Evolutionary conservation across 2,113 vertebrate genomes (phyloP).

Genomic region (Grus americana): DNA sequence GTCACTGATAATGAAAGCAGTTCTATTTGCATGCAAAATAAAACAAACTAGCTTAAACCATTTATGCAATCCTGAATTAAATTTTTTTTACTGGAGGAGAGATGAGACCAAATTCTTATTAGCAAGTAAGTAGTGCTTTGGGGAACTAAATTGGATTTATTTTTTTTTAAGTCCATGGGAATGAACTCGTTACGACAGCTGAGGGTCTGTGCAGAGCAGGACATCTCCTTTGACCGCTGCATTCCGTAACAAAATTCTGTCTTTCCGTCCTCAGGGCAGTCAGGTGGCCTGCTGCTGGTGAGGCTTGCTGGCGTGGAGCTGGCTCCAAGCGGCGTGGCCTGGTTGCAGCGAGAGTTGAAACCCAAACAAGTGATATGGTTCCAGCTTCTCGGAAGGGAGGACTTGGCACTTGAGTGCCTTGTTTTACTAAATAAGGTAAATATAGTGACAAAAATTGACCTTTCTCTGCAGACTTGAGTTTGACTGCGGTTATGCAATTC

Average conservation of each 20-base stretch:
- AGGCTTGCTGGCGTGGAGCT: constrained; percentile 89
- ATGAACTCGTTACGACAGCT: rapidly evolving
- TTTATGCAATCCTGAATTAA: neutral
- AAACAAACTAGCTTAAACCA: neutral
- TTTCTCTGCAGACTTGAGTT: neutral
- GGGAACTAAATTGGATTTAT: neutral
- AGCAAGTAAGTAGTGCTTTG: neutral
- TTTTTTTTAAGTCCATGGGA: neutral
- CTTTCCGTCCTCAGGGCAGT: constrained; percentile 69
- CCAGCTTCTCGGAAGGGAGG: constrained; percentile 85
- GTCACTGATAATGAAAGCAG: neutral
- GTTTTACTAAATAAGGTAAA: constrained; percentile 85
- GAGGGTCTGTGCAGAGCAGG: neutral
- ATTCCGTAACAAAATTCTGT: neutral
- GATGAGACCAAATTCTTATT: neutral
- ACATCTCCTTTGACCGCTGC: neutral
- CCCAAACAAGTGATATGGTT: constrained; percentile 85
- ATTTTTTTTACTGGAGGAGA: neutral
- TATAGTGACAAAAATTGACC: neutral
- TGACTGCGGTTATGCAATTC: neutral
- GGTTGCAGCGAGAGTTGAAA: constrained; percentile 81
- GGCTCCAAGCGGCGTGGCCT: constrained; percentile 74
- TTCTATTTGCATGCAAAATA: neutral
- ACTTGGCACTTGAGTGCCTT: constrained; percentile 82
- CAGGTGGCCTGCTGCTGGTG: constrained; percentile 74